Evolutionary conservation across 2,113 vertebrate species (phyloP), one percentile per base, ranked within the genome.

Genomic region (Erythrocercus mccallii): DNA sequence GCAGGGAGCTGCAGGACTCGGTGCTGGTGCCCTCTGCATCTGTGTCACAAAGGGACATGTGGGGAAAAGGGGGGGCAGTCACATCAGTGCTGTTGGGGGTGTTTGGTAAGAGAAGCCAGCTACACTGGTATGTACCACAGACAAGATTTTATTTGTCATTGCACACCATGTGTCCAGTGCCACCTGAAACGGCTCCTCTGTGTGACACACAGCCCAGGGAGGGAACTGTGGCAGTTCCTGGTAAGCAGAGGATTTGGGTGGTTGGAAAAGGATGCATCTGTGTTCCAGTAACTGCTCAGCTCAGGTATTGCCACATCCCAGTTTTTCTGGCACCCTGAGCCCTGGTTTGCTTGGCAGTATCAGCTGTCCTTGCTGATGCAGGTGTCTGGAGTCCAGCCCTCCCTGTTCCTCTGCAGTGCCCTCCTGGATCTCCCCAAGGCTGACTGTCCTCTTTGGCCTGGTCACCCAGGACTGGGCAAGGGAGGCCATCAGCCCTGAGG

Each of bases 151-250:
- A 61, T 86, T 76, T 79, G 73, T 54, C 70, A 17, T 3, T 45
- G 37, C 15, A 17, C 54, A 19, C 2, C 0, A 19, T 35, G 61
- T 57, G 47, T 53, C 42, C 56, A 51, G 6, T 54, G 84, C 28
- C 69, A 8, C 25, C 28, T 20, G 8, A 44, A 61, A 25, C 0
- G 1, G 28, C 60, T 78, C 18, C 14, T 35, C 38, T 27, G 25
- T 54, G 24, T 2, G 2, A 19, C 27, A 18, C 0, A 2, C 12
- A 10, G 18, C 38, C 80, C 0, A 0, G 23, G 51, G 50, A 35
- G 45, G 42, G 62, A 71, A 9, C 35, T 50, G 20, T 15, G 30
- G 25, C 12, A 60, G 38, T 38, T 66, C 16, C 31, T 42, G 35
- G 12, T 54, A 53, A 27, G 61, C 33, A 77, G 62, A 88, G 42